A percentile compares a stretch with the other conserved stretches of the same genome.
Conservation (phyloP, 2,888 invertebrate genomes). For the Plebejus argus region DNA sequence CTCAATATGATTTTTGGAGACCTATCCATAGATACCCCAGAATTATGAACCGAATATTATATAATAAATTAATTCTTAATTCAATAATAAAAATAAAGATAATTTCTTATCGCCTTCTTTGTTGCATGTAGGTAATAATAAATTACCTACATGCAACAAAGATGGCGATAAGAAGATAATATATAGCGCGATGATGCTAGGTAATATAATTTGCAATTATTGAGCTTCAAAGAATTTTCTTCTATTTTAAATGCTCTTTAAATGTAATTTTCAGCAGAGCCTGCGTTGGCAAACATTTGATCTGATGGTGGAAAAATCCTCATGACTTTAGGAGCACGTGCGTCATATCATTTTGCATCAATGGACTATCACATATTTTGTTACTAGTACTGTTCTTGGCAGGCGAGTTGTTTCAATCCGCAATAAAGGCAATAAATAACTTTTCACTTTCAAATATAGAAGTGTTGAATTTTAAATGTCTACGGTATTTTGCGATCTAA, state of each 20-base stretch:
- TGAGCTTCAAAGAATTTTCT: not conserved
- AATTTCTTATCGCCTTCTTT: no score
- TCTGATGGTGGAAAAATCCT: slow-evolving; percentile 29
- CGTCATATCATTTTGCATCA: slow-evolving; percentile 25
- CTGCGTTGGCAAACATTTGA: slow-evolving; percentile 25
- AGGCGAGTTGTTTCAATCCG: slow-evolving; percentile 24
- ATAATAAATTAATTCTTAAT: no score
- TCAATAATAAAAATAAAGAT: no score
- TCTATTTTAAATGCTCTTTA: not conserved
- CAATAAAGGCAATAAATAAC: slow-evolving; percentile 30
- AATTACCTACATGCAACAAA: no score
- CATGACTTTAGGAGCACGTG: slow-evolving; percentile 17
- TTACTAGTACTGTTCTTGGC: slow-evolving; percentile 31
- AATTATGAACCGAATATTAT: no score
- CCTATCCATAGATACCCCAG: no score
- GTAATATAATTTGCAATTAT: not conserved
- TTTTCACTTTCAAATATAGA: slow-evolving; percentile 25
- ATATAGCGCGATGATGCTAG: not conserved
- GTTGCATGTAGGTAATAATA: no score
- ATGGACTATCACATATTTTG: slow-evolving; percentile 8
- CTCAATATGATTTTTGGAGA: no score
- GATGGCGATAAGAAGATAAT: no score
- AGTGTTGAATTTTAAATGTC: not conserved
- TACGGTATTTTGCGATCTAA: not conserved
- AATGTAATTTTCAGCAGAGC: slow-evolving; percentile 1